Percentiles rank a stretch among this genome's conserved stretches.
These are phyloP conservation scores for Nematolebias whitei DNA, from an alignment of 2,113 vertebrate species.

Conservation along the genomic window DNA sequence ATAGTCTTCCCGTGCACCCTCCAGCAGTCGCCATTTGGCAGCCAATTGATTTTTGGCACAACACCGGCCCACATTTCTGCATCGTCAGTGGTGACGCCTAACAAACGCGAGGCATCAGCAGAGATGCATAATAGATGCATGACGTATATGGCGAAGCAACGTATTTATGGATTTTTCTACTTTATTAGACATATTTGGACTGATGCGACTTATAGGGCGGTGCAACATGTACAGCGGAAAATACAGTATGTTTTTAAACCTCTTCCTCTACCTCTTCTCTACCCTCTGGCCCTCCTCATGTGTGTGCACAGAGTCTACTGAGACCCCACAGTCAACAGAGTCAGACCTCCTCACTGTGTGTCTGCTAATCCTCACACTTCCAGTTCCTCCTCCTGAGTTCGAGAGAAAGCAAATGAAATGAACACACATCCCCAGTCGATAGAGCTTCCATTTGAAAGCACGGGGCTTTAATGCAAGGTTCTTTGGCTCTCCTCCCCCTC, in stretches of 20 bases:
- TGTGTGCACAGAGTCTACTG: conserved; percentile 45
- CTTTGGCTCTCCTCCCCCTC: conserved; percentile 43
- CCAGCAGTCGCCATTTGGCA: too few species aligned
- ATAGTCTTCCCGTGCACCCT: too few species aligned
- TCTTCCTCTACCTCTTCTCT: conserved; percentile 17
- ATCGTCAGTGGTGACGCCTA: too few species aligned
- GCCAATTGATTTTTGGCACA: too few species aligned
- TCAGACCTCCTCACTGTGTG: conserved; percentile 45
- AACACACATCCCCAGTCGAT: conserved; percentile 59
- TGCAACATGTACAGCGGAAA: too few species aligned
- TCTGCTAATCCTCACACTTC: conserved; percentile 53
- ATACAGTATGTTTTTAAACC: conserved; percentile 36
- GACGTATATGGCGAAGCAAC: too few species aligned
- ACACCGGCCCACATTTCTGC: too few species aligned
- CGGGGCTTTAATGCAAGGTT: conserved; percentile 44
- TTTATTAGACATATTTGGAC: too few species aligned
- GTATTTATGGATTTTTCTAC: too few species aligned
- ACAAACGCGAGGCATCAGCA: too few species aligned
- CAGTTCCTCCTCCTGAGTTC: conserved; percentile 42
- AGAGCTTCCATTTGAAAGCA: conserved; percentile 57
- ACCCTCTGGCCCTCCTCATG: conserved; percentile 2
- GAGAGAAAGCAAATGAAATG: conserved; percentile 67
- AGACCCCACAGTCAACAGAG: conserved; percentile 57
- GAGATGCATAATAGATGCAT: too few species aligned
- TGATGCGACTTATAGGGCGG: too few species aligned